Evolutionary conservation across 2,888 invertebrate genomes (phyloP).

Genomic region (Dicyrtomina minuta): DNA sequence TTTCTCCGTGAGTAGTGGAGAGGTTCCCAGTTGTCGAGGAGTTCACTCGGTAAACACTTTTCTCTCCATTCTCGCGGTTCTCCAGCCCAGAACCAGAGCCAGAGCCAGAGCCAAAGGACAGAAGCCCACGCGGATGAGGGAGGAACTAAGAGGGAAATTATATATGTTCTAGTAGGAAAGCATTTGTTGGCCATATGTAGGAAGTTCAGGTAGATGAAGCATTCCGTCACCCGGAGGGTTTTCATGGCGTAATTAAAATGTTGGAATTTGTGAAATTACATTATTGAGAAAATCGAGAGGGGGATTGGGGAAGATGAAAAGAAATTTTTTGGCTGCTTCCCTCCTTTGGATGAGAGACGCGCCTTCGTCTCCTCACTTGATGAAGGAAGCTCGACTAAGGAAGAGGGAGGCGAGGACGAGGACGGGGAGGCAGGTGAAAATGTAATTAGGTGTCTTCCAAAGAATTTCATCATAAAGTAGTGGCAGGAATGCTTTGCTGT

Average conservation of each 20-base stretch:
- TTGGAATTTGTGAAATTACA: constrained; percentile 38
- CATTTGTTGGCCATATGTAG: no score
- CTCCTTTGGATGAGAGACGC: background rate
- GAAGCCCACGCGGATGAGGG: no score
- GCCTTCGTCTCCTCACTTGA: no score
- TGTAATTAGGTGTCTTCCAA: constrained; percentile 52
- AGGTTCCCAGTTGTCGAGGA: no score
- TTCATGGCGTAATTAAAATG: constrained; percentile 37
- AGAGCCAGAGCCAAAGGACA: no score
- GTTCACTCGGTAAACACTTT: no score
- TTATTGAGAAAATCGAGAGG: constrained; percentile 36
- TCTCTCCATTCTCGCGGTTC: no score
- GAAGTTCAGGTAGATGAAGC: constrained; percentile 19
- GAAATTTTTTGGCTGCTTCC: constrained; percentile 10
- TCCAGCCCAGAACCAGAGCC: no score
- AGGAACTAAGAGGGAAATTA: no score
- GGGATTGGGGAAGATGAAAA: constrained; percentile 34
- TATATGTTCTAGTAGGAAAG: no score
- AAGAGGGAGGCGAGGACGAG: background rate
- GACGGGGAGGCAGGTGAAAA: constrained; percentile 50
- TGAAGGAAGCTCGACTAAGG: no score
- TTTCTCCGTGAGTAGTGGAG: no score
- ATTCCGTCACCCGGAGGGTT: constrained; percentile 25
- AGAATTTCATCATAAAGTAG: constrained; percentile 51
- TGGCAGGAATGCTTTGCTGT: constrained; percentile 42